Percentiles rank a stretch among this genome's conserved stretches.
Evolutionary conservation across 2,113 vertebrate genomes (phyloP).

Genomic region (Pollachius pollachius): DNA sequence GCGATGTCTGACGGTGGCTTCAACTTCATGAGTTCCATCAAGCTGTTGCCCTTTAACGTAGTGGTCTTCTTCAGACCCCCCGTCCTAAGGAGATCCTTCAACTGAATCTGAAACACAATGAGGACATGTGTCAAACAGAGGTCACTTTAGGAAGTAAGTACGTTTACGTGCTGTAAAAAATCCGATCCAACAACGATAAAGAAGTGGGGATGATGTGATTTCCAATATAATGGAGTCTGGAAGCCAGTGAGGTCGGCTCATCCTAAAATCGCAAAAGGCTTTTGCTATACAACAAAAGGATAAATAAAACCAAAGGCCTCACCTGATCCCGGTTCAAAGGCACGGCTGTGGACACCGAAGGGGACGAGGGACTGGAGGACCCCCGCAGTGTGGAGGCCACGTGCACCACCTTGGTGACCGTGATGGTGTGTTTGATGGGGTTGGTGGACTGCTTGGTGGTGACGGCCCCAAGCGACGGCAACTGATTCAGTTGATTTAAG

Average conservation of each 20-base stretch:
- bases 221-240: too few relatives aligned
- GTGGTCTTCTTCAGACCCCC: constrained; percentile 77
- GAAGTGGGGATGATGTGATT: too few relatives aligned
- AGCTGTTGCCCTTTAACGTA: constrained; percentile 82
- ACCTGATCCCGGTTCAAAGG: constrained; percentile 87
- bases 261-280: too few relatives aligned
- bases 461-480: constrained; percentile 88
- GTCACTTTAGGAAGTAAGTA: neutral
- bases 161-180: too few relatives aligned
- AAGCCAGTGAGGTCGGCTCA: too few relatives aligned
- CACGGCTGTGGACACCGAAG: constrained; percentile 75
- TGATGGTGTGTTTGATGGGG: constrained; percentile 90
- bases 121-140: neutral
- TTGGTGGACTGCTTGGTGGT: constrained; percentile 89
- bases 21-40: constrained; percentile 96
- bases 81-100: constrained; percentile 90
- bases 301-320: neutral
- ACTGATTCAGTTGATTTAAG: constrained; percentile 98
- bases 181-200: too few relatives aligned
- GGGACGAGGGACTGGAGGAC: constrained; percentile 73
- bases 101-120: constrained; percentile 61
- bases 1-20: constrained; percentile 96
- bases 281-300: too few relatives aligned
- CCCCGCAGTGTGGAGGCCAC: constrained; percentile 68
- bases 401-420: constrained; percentile 93